Base-by-base conservation (phyloP, 2,113 vertebrate genomes). In the Neogobius melanostomus region DNA sequence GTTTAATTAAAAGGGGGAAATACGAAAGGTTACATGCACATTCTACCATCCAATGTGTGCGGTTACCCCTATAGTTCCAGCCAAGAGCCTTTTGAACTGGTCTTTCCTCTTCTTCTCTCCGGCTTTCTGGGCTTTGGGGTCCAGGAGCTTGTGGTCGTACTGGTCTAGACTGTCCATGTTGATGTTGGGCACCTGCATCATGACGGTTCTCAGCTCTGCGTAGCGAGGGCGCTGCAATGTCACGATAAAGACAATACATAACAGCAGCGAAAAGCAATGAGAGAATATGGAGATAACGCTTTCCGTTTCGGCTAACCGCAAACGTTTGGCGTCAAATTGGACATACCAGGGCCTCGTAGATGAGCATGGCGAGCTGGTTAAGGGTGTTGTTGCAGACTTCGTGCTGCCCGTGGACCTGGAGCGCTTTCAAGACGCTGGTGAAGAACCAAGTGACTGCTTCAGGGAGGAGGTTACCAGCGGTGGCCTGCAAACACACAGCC, bases 371-470 rank as follows among this genome's bases (percentile, higher is more conserved):
- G 87, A 99, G 88, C 74, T 95, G 93, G 74, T 94, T 93, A 42
- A 99, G 94, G 17, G 94, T 92, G 6, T 81, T 94, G 95, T 59
- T 59, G 89, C 97, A 98, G 71, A 94, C 94, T 0, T 99, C 95
- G 0, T 99, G 98, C 82, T 99, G 97, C 51, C 98, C 98, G 0
- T 99, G 97, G 17, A 93, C 90, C 88, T 98, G 95, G 71, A 99
- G 92, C 3, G 93, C 97, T 76, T 91, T 91, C 66, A 99, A 92
- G 68, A 98, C 95, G 0, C 95, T 95, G 83, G 91, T 94, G 77
- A 92, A 98, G 75, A 98, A 95, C 95, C 97, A 99, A 0, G 92
- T 94, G 60, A 97, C 97, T 0, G 97, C 97, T 53, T 98, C 98
- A 0, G 96, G 91, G 11, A 96, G 94, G 75, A 98, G 91, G 69